These are phyloP conservation scores for Tetranychus piercei DNA, from an alignment of 2,888 invertebrate species.

Conservation along the genomic window DNA sequence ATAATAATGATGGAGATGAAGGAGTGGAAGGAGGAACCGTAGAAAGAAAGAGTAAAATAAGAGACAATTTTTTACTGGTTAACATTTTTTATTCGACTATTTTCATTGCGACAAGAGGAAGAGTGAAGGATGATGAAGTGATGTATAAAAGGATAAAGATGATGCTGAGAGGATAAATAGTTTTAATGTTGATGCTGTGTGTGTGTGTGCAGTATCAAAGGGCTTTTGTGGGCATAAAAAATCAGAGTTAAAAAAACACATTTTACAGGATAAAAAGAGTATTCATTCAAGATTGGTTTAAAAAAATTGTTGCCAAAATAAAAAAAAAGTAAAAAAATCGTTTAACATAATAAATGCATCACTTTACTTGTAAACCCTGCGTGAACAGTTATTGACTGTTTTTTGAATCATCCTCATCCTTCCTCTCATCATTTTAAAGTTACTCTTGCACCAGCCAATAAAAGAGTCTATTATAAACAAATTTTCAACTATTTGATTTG, in stretches of 20 bases:
- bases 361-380: neutral
- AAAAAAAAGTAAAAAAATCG: neutral
- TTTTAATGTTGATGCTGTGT: too few species aligned
- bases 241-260: too few species aligned
- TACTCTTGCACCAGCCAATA: neutral
- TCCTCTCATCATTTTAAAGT: neutral
- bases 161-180: neutral
- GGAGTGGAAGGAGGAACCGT: neutral
- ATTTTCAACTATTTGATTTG: neutral
- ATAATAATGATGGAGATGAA: neutral
- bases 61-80: constrained; percentile 1
- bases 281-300: neutral
- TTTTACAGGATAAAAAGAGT: too few species aligned
- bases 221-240: too few species aligned
- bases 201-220: too few species aligned
- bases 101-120: neutral
- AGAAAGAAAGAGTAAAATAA: neutral
- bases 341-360: constrained; percentile 1
- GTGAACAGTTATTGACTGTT: neutral
- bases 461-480: neutral
- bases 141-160: neutral
- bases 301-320: neutral
- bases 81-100: neutral
- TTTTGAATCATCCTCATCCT: neutral
- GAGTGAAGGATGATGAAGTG: neutral